These are phyloP conservation scores for Aricia artaxerxes DNA, from an alignment of 2,888 invertebrate species.

Conservation along the genomic window DNA sequence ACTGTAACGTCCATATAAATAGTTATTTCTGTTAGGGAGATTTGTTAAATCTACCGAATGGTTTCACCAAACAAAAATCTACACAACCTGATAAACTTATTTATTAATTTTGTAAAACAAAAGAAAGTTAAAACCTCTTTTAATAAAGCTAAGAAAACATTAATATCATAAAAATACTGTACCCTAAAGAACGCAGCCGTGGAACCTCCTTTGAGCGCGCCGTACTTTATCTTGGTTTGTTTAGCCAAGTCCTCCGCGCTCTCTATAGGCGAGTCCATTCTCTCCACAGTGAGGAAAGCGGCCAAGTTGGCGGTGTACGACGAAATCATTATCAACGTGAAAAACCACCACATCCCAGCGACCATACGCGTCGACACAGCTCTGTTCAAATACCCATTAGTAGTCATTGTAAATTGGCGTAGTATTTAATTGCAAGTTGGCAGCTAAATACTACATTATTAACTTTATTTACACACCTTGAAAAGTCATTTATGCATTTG, in stretches of 20 bases:
- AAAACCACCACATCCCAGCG: slow-evolving; percentile 97
- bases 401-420: background rate
- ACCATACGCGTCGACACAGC: slow-evolving; percentile 94
- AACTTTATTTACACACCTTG: background rate
- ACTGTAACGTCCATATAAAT: too few relatives aligned
- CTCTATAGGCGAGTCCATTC: slow-evolving; percentile 97
- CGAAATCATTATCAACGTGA: slow-evolving; percentile 96
- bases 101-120: too few relatives aligned
- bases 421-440: background rate
- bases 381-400: slow-evolving; percentile 62
- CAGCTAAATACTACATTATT: slow-evolving; percentile 1
- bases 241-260: slow-evolving; percentile 97
- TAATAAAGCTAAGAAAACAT: background rate
- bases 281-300: slow-evolving; percentile 94
- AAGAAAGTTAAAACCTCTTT: too few relatives aligned
- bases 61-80: too few relatives aligned
- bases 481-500: background rate
- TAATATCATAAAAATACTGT: slow-evolving; percentile 47
- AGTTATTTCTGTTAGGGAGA: too few relatives aligned
- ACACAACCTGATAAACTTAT: too few relatives aligned
- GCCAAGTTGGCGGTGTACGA: slow-evolving; percentile 98
- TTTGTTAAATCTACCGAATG: too few relatives aligned
- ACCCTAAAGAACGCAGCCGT: slow-evolving; percentile 97
- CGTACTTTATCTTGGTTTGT: slow-evolving; percentile 98
- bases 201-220: slow-evolving; percentile 94